Evolutionary conservation across 1,140 invertebrate species (phyloP).

Genomic region (Listronotus bonariensis): DNA sequence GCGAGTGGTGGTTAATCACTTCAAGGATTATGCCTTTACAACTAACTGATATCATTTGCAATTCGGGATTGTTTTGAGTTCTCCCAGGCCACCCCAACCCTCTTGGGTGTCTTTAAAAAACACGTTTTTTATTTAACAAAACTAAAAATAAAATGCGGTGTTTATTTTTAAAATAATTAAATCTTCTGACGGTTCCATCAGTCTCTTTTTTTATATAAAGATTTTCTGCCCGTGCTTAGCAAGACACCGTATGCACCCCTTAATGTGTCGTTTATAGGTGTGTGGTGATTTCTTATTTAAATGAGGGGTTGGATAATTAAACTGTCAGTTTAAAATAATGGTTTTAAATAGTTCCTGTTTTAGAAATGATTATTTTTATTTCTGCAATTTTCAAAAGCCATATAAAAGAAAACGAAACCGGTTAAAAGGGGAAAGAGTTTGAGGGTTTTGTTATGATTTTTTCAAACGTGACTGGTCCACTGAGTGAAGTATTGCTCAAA

Average conservation of each 20-base stretch:
- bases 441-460: too few relatives aligned
- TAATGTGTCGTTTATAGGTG: constrained; percentile 2
- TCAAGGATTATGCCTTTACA: constrained; percentile 3
- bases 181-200: constrained; percentile 11
- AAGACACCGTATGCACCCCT: background rate
- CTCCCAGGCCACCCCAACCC: background rate
- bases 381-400: background rate
- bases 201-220: constrained; percentile 12
- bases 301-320: too few relatives aligned
- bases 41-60: constrained; percentile 14
- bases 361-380: too few relatives aligned
- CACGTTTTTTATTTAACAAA: constrained; percentile 11
- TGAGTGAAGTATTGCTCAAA: too few relatives aligned
- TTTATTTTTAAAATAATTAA: constrained; percentile 34
- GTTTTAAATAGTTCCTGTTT: too few relatives aligned
- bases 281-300: constrained; percentile 9
- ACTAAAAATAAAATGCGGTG: constrained; percentile 18
- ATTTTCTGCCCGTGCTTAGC: background rate
- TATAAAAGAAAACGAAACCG: too few relatives aligned
- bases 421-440: too few relatives aligned
- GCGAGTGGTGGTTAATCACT: constrained; percentile 13
- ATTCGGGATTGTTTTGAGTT: constrained; percentile 10
- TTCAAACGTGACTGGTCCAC: too few relatives aligned
- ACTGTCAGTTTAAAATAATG: too few relatives aligned
- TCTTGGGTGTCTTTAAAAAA: background rate